These are phyloP conservation scores for Mastacembelus armatus DNA, from an alignment of 2,797 vertebrate species.

Conservation along the genomic window DNA sequence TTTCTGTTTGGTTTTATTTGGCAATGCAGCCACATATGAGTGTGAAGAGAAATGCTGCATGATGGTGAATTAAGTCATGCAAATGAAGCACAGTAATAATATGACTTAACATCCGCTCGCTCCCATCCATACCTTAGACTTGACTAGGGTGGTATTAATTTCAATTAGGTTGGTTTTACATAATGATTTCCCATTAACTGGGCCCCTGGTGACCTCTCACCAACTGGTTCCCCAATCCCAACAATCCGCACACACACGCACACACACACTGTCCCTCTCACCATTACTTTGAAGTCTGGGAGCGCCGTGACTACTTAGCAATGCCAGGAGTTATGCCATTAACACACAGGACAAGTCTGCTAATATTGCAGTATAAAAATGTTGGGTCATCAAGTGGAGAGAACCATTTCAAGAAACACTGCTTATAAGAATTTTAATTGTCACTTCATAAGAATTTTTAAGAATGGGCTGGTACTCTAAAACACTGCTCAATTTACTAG, in stretches of 20 bases:
- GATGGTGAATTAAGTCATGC: slow-evolving; percentile 70
- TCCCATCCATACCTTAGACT: slow-evolving; percentile 64
- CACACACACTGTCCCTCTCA: neutral
- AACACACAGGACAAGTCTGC: slow-evolving; percentile 45
- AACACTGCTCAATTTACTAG: neutral
- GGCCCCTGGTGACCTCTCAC: slow-evolving; percentile 65
- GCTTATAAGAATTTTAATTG: slow-evolving; percentile 38
- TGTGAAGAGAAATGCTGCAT: slow-evolving; percentile 52
- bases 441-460: neutral
- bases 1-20: slow-evolving; percentile 55
- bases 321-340: slow-evolving; percentile 28
- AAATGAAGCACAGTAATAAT: slow-evolving; percentile 75
- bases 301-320: slow-evolving; percentile 45
- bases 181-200: slow-evolving; percentile 78
- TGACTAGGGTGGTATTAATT: slow-evolving; percentile 62
- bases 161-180: slow-evolving; percentile 82
- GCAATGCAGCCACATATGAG: slow-evolving; percentile 47
- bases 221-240: slow-evolving; percentile 45
- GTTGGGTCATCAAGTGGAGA: slow-evolving; percentile 32
- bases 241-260: no score
- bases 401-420: slow-evolving; percentile 11
- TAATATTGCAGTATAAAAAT: slow-evolving; percentile 28
- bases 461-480: neutral
- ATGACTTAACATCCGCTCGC: slow-evolving; percentile 68
- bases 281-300: slow-evolving; percentile 45